Conservation (phyloP, 2,888 invertebrate genomes). For the Brachyptera risi region DNA sequence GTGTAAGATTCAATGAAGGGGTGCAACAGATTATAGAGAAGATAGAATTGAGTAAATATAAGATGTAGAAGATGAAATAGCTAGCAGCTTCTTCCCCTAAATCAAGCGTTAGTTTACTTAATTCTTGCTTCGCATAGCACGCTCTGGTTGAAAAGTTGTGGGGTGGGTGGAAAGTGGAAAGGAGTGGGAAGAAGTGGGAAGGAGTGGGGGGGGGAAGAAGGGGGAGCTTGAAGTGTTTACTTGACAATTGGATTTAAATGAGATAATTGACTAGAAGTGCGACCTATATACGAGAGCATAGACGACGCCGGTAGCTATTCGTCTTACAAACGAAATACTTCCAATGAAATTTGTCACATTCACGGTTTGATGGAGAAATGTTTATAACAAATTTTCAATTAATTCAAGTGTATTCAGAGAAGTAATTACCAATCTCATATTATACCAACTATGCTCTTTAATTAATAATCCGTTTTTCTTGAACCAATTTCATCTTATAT, state of each 20-base stretch:
- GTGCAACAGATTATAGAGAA: too few species aligned
- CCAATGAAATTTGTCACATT: too few species aligned
- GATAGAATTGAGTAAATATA: neutral
- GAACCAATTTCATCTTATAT: too few species aligned
- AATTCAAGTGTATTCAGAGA: too few species aligned
- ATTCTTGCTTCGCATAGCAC: slow-evolving; percentile 3
- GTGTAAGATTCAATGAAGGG: too few species aligned
- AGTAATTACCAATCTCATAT: too few species aligned
- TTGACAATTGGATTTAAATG: slow-evolving; percentile 30
- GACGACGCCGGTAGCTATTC: slow-evolving; percentile 6
- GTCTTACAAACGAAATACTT: slow-evolving; percentile 5
- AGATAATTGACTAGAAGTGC: slow-evolving; percentile 28
- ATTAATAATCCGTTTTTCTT: too few species aligned
- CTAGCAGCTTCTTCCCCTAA: neutral
- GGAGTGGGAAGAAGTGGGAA: neutral
- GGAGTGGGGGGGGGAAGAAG: neutral
- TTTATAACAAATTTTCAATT: too few species aligned
- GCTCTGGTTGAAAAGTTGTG: neutral
- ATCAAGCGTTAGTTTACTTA: slow-evolving; percentile 17
- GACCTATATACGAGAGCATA: slow-evolving; percentile 2
- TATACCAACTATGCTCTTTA: too few species aligned
- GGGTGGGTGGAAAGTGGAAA: neutral
- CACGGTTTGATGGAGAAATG: too few species aligned
- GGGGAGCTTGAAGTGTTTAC: slow-evolving; percentile 24
- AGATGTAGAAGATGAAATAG: neutral